Base-by-base conservation (phyloP, 2,113 vertebrate genomes). In the Mus pahari region DNA sequence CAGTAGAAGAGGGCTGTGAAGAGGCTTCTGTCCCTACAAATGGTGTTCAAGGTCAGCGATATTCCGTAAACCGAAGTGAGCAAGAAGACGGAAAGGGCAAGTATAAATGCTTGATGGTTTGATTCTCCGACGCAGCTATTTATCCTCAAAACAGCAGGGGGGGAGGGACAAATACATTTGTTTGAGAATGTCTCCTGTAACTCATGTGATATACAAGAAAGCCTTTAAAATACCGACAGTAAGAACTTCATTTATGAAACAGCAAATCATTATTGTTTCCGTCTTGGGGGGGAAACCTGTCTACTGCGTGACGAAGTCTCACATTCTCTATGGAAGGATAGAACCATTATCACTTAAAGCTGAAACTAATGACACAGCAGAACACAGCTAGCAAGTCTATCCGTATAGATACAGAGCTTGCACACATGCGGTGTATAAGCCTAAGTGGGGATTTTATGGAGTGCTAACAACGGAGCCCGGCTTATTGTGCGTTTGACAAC, bases 71-170 rank as follows among this genome's bases (percentile, higher is more conserved):
- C 90, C 0, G 99, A 99, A 48, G 99, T 99, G 91, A 99, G 97
- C 98, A 99, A 98, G 99, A 99, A 99, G 98, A 99, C 90, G 96
- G 98, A 94, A 68, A 99, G 99, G 1, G 98, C 99, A 94, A 99
- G 99, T 97, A 99, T 98, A 98, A 99, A 99, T 92, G 98, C 99
- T 96, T 98, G 98, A 97, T 99, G 99, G 97, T 99, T 99, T 96
- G 98, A 98, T 98, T 99, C 99, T 83, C 99, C 99, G 96, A 99
- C 99, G 70, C 99, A 99, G 99, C 98, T 99, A 98, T 99, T 99
- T 98, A 99, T 99, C 99, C 99, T 99, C 98, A 96, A 98, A 97
- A 96, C 77, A 97, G 97, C 93, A 98, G 68, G 94, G 93, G 45
- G 90, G 96, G 36, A 90, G 96, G 16, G 3, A n/a, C 75, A 79